Base-by-base conservation (phyloP, 1,140 invertebrate species). In the Ceratosolen solmsi region DNA sequence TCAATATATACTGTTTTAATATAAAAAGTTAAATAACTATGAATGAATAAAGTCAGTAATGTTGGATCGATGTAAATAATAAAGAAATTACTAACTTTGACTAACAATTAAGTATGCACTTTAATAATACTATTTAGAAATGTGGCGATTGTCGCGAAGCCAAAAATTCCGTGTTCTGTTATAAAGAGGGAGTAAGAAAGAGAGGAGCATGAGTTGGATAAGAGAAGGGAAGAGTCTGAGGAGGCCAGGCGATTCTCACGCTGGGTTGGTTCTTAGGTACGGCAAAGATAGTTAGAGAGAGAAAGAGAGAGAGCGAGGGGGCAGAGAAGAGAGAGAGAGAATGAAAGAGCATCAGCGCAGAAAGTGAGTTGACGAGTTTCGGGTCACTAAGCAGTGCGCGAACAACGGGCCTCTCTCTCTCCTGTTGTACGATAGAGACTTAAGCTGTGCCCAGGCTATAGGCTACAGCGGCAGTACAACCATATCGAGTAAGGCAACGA, bases 301-400 rank as follows among this genome's bases (percentile, higher is more conserved):
- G 38, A 70, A 15, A 70, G 36, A 46, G 38, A 41, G 38, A 9
- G 36, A 22, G 33, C 8, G 33, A 68, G 63, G 13, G 63, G 33
- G 22, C 33, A 41, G 36, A 11, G 33, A 70, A 13, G 38, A 36
- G n/a, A n/a, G n/a, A 49, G 70, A 22, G 20, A 33, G 71, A 22
- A 30, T 15, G 0, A 49, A 33, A 20, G 38, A 25, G 71, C 46
- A 79, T 76, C 80, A 65, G 75, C 74, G 56, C 81, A 83, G 86
- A 87, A 87, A 86, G 86, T 87, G 85, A 86, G 82, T 86, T 80
- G 85, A 81, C 71, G 83, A 80, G 82, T 85, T 77, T 80, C 83
- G 82, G 84, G 82, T 84, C 84, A 86, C 81, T 85, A 85, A 79
- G 72, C 82, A 80, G 79, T 58, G 77, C 77, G 27, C 46, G 63